Evolutionary conservation across 2,888 invertebrate species (phyloP).

Genomic region (Neria commutata): DNA sequence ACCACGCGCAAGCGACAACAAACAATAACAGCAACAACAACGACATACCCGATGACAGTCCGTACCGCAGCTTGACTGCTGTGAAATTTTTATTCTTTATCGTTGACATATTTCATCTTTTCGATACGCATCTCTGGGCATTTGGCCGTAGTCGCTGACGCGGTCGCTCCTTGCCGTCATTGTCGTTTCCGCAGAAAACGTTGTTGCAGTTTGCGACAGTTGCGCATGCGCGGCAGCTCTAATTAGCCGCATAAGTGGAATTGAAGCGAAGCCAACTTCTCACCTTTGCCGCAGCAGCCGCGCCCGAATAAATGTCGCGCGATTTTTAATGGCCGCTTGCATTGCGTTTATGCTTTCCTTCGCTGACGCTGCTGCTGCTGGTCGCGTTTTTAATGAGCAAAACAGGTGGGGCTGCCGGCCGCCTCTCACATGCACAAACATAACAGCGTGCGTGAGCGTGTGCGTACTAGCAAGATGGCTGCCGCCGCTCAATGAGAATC

Average conservation of each 20-base stretch:
- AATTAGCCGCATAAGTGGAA: slow-evolving; percentile 60
- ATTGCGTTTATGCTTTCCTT: slow-evolving; percentile 22
- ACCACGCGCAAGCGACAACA: not conserved
- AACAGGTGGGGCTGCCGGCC: not conserved
- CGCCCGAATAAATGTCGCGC: slow-evolving; percentile 35
- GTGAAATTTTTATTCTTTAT: slow-evolving; percentile 39
- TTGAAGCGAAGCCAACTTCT: slow-evolving; percentile 52
- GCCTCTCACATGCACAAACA: no score
- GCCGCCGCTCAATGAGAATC: no score
- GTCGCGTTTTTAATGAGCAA: slow-evolving; percentile 43
- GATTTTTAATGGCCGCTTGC: slow-evolving; percentile 48
- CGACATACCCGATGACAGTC: no score
- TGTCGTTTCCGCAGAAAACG: slow-evolving; percentile 53
- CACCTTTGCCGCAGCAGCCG: slow-evolving; percentile 40
- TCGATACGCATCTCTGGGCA: slow-evolving; percentile 46
- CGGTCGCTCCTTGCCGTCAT: slow-evolving; percentile 46
- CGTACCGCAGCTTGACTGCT: not conserved
- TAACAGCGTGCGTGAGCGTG: no score
- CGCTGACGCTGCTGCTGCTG: slow-evolving; percentile 36
- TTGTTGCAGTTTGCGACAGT: slow-evolving; percentile 20
- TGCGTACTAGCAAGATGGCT: no score
- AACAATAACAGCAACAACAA: not conserved
- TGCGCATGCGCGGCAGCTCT: slow-evolving; percentile 58
- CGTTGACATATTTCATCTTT: slow-evolving; percentile 56
- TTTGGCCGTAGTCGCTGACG: not conserved